A percentile compares a stretch with the other conserved stretches of the same genome.
Evolutionary conservation across 2,888 invertebrate species (phyloP).

Genomic region (Chrysomela aeneicollis): DNA sequence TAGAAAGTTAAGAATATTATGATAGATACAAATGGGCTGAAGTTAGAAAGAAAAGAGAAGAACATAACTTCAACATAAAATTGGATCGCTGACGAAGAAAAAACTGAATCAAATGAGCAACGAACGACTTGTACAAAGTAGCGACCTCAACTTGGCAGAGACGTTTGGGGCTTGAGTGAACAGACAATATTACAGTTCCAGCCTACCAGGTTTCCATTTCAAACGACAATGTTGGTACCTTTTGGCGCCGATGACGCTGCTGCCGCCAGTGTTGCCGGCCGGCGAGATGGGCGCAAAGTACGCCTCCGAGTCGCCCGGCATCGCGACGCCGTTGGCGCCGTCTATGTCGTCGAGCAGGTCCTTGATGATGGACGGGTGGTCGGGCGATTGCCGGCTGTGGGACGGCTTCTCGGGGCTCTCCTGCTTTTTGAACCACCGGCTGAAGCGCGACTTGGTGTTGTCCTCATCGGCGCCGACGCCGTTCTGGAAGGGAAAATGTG

Average conservation of each 20-base stretch:
- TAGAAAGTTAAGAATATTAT: too few species aligned
- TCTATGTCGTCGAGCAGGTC: slow-evolving; percentile 72
- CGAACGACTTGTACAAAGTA: too few species aligned
- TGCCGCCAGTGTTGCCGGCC: slow-evolving; percentile 62
- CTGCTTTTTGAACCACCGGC: slow-evolving; percentile 79
- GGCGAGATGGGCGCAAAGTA: slow-evolving; percentile 79
- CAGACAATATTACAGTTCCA: too few species aligned
- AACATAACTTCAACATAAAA: too few species aligned
- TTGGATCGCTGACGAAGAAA: too few species aligned
- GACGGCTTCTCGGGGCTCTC: slow-evolving; percentile 66
- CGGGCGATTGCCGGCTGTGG: slow-evolving; percentile 66
- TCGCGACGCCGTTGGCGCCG: slow-evolving; percentile 55
- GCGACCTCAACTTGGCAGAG: too few species aligned
- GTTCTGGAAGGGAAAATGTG: slow-evolving; percentile 62
- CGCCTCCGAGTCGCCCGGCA: slow-evolving; percentile 65
- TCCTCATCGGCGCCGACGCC: slow-evolving; percentile 66
- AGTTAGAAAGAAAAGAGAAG: too few species aligned
- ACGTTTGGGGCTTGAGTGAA: too few species aligned
- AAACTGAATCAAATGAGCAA: too few species aligned
- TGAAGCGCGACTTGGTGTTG: slow-evolving; percentile 75
- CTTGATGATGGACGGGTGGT: slow-evolving; percentile 63
- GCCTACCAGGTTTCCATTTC: too few species aligned
- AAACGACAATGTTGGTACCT: too few species aligned
- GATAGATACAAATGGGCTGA: too few species aligned
- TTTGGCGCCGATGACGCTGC: slow-evolving; percentile 34